Base-by-base conservation (phyloP, 2,113 vertebrate genomes). In the Petromus typicus region DNA sequence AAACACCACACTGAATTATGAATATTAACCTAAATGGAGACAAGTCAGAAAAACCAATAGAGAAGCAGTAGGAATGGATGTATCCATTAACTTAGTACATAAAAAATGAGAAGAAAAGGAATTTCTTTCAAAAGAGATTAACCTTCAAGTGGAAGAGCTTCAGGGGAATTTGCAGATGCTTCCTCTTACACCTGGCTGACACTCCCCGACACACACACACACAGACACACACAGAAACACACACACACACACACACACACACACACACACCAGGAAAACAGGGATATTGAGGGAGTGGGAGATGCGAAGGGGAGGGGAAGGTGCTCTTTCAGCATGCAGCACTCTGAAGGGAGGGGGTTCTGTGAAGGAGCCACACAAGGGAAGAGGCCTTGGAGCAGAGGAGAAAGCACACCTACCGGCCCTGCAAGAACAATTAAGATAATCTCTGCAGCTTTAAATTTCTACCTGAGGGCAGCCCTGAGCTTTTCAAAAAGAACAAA, bases 401-500 rank as follows among this genome's bases (percentile, higher is more conserved):
- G 59, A 63, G 57, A 80, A 66, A 75, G 81, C 45, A 54, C 3
- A n/a, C 23, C 23, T 7, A 54, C 90, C 81, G n/a, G 56, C 40
- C 27, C 9, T 0, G 32, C 30, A 37, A 78, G 27, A n/a, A 48
- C 43, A 61, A 84, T 32, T 25, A 48, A 89, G n/a, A 95, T 56
- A 83, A 87, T 63, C 30, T 63, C 30, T 32, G 30, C 37, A 51
- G 0, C 14, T 61, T 86, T 56, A 40, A 78, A 51, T 37, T 93
- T 92, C 66, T 69, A 64, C 91, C 82, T n/a, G 23, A 88, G 48
- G 82, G 67, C 40, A 91, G 71, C 32, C 48, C 22, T 89, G 56
- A 90, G 83, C 59, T 85, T 81, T 71, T 59, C 59, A 91, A 76
- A 82, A 81, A 16, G 18, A 11, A 32, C 34, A 71, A n/a, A 11